Conservation (phyloP, 2,113 vertebrate species). For the Phocoena sinus region DNA sequence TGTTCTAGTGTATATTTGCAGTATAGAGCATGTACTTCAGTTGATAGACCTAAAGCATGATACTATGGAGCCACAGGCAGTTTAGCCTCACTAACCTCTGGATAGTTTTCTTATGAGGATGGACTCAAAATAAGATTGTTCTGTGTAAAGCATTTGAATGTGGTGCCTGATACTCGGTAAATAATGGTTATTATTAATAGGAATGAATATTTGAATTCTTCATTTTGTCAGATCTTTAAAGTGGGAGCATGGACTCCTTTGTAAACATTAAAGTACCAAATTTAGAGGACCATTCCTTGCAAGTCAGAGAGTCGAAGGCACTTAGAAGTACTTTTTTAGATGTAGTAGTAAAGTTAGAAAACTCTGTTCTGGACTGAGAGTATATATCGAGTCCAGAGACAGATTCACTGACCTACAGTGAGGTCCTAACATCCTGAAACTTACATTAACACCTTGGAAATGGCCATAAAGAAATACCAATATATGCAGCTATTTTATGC, state of each 20-base stretch:
- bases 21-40: background rate
- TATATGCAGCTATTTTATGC: background rate
- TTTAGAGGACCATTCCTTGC: background rate
- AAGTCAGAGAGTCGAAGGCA: background rate
- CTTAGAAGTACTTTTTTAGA: background rate
- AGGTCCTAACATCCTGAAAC: background rate
- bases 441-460: background rate
- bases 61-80: background rate
- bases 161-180: background rate
- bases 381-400: background rate
- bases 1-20: background rate
- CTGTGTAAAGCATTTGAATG: background rate
- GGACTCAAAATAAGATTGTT: background rate
- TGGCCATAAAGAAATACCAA: background rate
- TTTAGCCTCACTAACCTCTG: background rate
- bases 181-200: background rate
- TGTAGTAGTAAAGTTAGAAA: background rate
- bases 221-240: background rate
- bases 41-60: background rate
- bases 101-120: background rate
- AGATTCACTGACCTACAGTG: background rate
- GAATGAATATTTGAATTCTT: background rate
- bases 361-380: background rate
- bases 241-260: background rate
- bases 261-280: background rate